These are phyloP conservation scores for Lytechinus variegatus DNA, from an alignment of 35 echinoderm and acorn worm genomes.

Conservation along the genomic window DNA sequence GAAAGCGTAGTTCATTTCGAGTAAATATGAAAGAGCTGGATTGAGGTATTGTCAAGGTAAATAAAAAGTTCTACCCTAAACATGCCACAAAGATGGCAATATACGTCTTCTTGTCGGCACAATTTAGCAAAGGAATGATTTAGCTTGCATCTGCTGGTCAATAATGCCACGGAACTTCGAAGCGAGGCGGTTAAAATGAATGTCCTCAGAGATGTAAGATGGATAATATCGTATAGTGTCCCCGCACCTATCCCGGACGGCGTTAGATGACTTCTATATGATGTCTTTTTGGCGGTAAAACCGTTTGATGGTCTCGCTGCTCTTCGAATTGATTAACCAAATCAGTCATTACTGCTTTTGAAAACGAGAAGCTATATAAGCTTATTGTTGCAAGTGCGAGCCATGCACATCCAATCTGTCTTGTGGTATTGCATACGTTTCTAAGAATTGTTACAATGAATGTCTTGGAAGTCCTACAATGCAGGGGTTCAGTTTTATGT, in stretches of 20 bases:
- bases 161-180: background rate
- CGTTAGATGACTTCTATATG: background rate
- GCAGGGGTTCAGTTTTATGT: too few relatives aligned
- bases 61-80: background rate
- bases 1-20: background rate
- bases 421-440: background rate
- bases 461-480: background rate
- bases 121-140: background rate
- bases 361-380: background rate
- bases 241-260: background rate
- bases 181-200: background rate
- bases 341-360: background rate
- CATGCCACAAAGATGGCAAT: background rate
- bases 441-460: background rate
- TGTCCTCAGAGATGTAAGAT: background rate
- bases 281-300: slow-evolving; percentile 3
- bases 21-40: background rate
- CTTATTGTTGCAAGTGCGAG: background rate
- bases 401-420: background rate
- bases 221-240: background rate
- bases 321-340: background rate
- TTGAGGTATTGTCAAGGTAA: background rate
- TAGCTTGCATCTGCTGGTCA: background rate
- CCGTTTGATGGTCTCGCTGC: background rate
- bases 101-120: background rate